Evolutionary conservation across 2,797 vertebrate genomes (phyloP).

Genomic region (Petrocephalus schoutedeni): DNA sequence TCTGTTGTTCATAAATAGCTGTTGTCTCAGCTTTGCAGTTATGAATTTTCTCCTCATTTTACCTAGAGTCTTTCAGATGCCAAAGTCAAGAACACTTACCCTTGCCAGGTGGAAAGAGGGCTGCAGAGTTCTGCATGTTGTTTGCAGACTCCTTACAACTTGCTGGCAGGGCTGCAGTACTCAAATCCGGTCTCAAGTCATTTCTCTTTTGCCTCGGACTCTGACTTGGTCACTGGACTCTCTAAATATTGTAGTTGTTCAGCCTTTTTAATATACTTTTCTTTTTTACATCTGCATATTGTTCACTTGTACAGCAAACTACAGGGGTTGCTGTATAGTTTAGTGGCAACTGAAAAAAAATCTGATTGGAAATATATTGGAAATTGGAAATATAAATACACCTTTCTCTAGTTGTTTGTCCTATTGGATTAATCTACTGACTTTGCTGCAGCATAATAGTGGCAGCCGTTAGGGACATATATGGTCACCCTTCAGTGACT

Average conservation of each 20-base stretch:
- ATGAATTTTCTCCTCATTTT: background rate
- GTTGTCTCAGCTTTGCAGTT: background rate
- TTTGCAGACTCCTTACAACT: background rate
- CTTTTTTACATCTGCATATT: background rate
- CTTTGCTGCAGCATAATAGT: background rate
- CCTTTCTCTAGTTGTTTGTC: background rate
- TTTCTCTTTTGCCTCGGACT: background rate
- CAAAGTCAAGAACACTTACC: background rate
- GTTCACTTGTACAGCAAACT: background rate
- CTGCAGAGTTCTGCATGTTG: background rate
- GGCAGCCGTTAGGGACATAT: background rate
- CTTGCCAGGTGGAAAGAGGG: background rate
- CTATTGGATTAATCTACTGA: background rate
- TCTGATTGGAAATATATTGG: background rate
- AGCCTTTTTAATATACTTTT: background rate
- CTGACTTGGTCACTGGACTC: background rate
- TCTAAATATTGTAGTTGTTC: background rate
- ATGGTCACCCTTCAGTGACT: background rate
- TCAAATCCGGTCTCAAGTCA: background rate
- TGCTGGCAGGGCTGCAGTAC: background rate
- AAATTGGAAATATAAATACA: background rate
- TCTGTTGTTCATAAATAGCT: background rate
- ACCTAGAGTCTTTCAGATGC: background rate
- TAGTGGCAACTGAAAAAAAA: background rate
- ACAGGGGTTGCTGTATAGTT: background rate